Conservation (phyloP, 2,888 invertebrate species). For the Xestobium rufovillosum region DNA sequence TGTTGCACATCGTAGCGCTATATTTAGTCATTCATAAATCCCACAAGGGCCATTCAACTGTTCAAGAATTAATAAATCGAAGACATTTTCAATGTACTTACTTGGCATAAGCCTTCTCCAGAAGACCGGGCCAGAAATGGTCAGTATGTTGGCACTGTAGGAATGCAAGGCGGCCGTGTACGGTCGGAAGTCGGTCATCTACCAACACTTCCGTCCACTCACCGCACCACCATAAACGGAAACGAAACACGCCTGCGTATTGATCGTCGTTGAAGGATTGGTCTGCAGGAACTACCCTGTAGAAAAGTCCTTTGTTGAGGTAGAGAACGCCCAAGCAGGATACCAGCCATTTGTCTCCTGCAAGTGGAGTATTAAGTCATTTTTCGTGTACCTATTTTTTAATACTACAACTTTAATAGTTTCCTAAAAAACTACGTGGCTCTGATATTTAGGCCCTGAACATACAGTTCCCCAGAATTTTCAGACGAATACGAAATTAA, state of each 20-base stretch:
- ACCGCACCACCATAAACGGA: slow-evolving; percentile 90
- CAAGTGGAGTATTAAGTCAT: too few species aligned
- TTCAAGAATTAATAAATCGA: too few species aligned
- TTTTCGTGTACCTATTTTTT: too few species aligned
- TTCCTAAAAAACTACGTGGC: too few species aligned
- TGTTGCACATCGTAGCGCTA: too few species aligned
- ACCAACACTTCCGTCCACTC: slow-evolving; percentile 87
- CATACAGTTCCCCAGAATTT: too few species aligned
- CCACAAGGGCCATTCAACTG: too few species aligned
- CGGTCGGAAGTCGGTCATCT: slow-evolving; percentile 83
- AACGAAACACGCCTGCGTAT: slow-evolving; percentile 77
- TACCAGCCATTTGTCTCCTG: slow-evolving; percentile 86
- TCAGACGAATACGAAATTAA: too few species aligned
- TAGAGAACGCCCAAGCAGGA: slow-evolving; percentile 81
- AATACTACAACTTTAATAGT: too few species aligned
- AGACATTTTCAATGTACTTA: too few species aligned
- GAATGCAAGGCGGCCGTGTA: slow-evolving; percentile 79
- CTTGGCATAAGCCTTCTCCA: slow-evolving; percentile 93
- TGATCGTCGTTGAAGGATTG: slow-evolving; percentile 66
- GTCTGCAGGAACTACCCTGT: slow-evolving; percentile 85
- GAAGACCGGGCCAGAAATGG: slow-evolving; percentile 81
- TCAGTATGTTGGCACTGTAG: slow-evolving; percentile 72
- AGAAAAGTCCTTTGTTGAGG: slow-evolving; percentile 79
- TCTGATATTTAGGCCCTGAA: too few species aligned
- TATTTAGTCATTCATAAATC: too few species aligned